Conservation (phyloP, 2,888 invertebrate species). For the Dasypogon diadema region DNA sequence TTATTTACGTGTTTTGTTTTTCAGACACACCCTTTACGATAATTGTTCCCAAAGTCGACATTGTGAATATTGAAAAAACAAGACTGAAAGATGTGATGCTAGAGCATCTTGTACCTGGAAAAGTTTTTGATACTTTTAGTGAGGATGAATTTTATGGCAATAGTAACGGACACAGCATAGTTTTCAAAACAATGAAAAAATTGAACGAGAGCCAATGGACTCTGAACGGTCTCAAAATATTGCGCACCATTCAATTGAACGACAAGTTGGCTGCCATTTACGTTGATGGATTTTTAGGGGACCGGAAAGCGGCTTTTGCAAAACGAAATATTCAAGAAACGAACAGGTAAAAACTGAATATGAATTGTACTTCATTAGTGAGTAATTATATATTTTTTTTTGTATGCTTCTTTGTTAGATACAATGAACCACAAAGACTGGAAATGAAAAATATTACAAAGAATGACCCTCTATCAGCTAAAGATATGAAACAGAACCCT, state of each 20-base stretch:
- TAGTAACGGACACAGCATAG: conserved; percentile 69
- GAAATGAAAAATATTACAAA: conserved; percentile 66
- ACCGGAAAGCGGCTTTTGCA: conserved; percentile 67
- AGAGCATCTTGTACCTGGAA: conserved; percentile 74
- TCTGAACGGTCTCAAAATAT: conserved; percentile 66
- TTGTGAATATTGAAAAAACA: conserved; percentile 69
- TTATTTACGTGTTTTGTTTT: no score
- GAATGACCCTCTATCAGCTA: conserved; percentile 65
- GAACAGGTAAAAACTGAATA: conserved; percentile 63
- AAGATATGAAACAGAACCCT: conserved; percentile 65
- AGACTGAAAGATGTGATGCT: conserved; percentile 72
- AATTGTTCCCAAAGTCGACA: conserved; percentile 72
- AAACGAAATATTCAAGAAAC: conserved; percentile 69
- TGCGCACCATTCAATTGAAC: conserved; percentile 66
- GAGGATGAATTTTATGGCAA: conserved; percentile 69
- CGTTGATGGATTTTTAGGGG: conserved; percentile 68
- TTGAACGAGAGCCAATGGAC: conserved; percentile 65
- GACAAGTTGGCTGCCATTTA: conserved; percentile 67
- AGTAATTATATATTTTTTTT: not conserved
- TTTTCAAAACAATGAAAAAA: conserved; percentile 67
- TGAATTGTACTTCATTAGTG: not conserved
- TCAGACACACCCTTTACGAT: conserved; percentile 74
- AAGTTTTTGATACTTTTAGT: conserved; percentile 70
- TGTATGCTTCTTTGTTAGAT: conserved; percentile 58
- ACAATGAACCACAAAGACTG: conserved; percentile 67